phyloP scores from a whole-genome alignment of 2,888 invertebrate species.

The Polietes domitor region DNA sequence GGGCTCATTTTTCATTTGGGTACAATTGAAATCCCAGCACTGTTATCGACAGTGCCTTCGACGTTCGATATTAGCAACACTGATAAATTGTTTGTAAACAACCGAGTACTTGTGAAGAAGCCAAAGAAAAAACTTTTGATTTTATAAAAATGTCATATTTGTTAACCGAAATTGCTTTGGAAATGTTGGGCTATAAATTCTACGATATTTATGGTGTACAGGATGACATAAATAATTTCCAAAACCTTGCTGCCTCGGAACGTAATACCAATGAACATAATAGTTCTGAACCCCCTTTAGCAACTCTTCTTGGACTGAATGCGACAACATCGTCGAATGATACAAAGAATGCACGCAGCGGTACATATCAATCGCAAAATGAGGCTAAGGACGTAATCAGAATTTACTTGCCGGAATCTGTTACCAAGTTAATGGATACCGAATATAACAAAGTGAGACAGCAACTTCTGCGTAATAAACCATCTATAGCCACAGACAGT shows the following conservation, averaged over 20 bases:
- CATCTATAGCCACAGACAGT: slow-evolving; percentile 46
- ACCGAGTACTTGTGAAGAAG: too few relatives aligned
- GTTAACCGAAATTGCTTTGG: slow-evolving; percentile 78
- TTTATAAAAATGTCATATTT: slow-evolving; percentile 75
- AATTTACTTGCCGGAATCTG: slow-evolving; percentile 56
- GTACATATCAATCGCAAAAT: slow-evolving; percentile 7
- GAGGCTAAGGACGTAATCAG: slow-evolving; percentile 43
- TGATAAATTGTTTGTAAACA: too few relatives aligned
- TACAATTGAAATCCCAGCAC: too few relatives aligned
- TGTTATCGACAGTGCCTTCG: too few relatives aligned
- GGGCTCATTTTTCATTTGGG: too few relatives aligned
- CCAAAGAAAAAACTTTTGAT: too few relatives aligned
- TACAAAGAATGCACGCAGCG: slow-evolving; percentile 41
- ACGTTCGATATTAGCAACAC: too few relatives aligned
- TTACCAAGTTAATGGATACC: slow-evolving; percentile 68
- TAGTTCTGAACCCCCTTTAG: slow-evolving; percentile 30
- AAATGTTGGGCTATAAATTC: slow-evolving; percentile 79
- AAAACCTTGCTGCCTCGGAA: slow-evolving; percentile 59
- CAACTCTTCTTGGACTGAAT: slow-evolving; percentile 39
- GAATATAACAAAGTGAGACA: slow-evolving; percentile 68
- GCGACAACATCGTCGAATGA: background rate
- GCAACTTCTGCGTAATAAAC: slow-evolving; percentile 68
- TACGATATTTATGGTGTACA: slow-evolving; percentile 76
- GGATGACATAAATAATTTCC: slow-evolving; percentile 75
- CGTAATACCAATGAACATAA: background rate